Evolutionary conservation across 2,113 vertebrate genomes (phyloP).

Genomic region (Takifugu bimaculatus): DNA sequence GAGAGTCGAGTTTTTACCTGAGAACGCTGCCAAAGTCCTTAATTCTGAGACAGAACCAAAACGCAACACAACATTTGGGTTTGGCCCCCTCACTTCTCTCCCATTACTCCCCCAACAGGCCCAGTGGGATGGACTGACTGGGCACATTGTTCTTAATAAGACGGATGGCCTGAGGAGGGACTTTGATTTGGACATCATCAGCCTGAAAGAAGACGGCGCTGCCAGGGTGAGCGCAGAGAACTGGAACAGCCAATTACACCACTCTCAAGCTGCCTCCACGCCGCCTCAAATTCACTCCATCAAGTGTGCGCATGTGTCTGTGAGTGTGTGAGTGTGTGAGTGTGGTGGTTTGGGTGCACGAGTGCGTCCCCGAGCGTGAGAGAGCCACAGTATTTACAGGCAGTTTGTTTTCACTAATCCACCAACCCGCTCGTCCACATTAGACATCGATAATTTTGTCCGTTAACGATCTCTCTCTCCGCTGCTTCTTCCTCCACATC

Average conservation of each 20-base stretch:
- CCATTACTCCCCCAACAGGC: constrained; percentile 70
- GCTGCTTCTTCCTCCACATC: constrained; percentile 51
- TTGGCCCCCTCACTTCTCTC: constrained; percentile 5
- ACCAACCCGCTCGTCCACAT: constrained; percentile 13
- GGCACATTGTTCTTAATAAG: constrained; percentile 94
- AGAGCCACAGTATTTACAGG: neutral
- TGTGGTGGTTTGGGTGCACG: constrained; percentile 2
- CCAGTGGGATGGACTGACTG: constrained; percentile 94
- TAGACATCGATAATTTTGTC: constrained; percentile 11
- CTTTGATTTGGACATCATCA: constrained; percentile 97
- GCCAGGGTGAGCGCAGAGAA: constrained; percentile 82
- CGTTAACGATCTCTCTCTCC: constrained; percentile 30
- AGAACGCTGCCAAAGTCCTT: too few relatives aligned
- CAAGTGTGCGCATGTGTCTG: constrained; percentile 11
- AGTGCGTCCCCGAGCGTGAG: constrained; percentile 2
- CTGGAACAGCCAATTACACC: constrained; percentile 40
- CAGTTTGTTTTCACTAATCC: constrained; percentile 13
- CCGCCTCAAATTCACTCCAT: constrained; percentile 36
- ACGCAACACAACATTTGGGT: neutral
- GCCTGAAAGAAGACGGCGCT: constrained; percentile 93
- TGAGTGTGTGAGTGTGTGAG: constrained; percentile 11
- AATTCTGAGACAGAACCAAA: too few relatives aligned
- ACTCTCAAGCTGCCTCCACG: constrained; percentile 22
- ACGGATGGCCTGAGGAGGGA: constrained; percentile 91
- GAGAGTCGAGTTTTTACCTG: too few relatives aligned